Evolutionary conservation across 1,140 invertebrate species (phyloP).

Genomic region (Heliothis virescens): DNA sequence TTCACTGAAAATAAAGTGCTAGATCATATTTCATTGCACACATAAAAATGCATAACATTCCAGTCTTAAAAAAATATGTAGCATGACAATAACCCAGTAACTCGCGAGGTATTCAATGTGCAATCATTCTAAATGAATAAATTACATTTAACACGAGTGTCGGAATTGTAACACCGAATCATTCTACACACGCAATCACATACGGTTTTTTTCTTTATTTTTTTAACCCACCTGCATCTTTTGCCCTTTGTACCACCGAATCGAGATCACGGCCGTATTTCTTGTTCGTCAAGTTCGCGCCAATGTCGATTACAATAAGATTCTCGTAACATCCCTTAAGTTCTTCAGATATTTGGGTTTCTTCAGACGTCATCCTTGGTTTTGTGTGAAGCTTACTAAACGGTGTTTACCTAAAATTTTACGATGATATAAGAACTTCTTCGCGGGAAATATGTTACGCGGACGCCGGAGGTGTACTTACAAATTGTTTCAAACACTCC

Average conservation of each 20-base stretch:
- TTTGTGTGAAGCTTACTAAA: slow-evolving; percentile 82
- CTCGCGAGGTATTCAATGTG: slow-evolving; percentile 48
- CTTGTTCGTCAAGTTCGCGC: slow-evolving; percentile 98
- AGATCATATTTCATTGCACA: slow-evolving; percentile 37
- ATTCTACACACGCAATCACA: slow-evolving; percentile 29
- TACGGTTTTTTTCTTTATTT: slow-evolving; percentile 34
- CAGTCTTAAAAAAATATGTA: slow-evolving; percentile 16
- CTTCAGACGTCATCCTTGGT: slow-evolving; percentile 84
- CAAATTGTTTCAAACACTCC: slow-evolving; percentile 85
- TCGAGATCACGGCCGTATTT: slow-evolving; percentile 97
- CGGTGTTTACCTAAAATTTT: slow-evolving; percentile 80
- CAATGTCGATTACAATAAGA: slow-evolving; percentile 96
- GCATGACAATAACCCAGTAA: slow-evolving; percentile 44
- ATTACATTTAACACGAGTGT: slow-evolving; percentile 41
- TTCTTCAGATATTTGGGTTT: slow-evolving; percentile 81
- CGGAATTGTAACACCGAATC: slow-evolving; percentile 40
- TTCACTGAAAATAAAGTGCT: slow-evolving; percentile 9
- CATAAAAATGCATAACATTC: slow-evolving; percentile 32
- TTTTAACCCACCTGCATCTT: slow-evolving; percentile 92
- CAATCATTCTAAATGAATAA: slow-evolving; percentile 52
- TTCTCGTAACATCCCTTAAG: slow-evolving; percentile 90
- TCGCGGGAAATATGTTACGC: slow-evolving; percentile 1
- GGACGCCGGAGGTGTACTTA: slow-evolving; percentile 62
- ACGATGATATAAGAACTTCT: slow-evolving; percentile 39
- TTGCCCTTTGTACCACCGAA: slow-evolving; percentile 96